A percentile compares a stretch with the other conserved stretches of the same genome.
Conservation (phyloP, 1,140 invertebrate species). For the Oncopeltus fasciatus region DNA sequence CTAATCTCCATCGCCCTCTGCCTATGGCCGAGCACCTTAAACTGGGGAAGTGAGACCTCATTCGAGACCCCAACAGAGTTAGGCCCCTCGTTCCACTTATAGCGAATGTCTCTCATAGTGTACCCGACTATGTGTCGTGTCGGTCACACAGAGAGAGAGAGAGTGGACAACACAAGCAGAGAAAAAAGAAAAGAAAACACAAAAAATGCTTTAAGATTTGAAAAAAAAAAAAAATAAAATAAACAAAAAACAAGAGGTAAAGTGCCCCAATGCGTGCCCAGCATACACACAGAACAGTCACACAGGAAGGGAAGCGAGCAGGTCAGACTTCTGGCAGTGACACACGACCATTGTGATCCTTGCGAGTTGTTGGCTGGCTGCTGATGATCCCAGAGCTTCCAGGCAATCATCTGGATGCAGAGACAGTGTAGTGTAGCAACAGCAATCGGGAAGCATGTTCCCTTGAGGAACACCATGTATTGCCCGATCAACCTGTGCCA, state of each 20-base stretch:
- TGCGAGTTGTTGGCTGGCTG: too few relatives aligned
- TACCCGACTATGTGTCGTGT: constrained; percentile 64
- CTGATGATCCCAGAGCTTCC: too few relatives aligned
- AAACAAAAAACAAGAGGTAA: too few relatives aligned
- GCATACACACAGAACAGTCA: constrained; percentile 8
- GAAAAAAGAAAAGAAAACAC: neutral
- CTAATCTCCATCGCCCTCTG: constrained; percentile 82
- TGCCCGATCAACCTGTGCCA: too few relatives aligned
- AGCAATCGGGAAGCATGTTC: too few relatives aligned
- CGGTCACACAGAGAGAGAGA: too few relatives aligned
- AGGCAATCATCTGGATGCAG: too few relatives aligned
- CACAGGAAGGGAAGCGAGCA: constrained; percentile 3
- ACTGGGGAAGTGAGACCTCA: constrained; percentile 86
- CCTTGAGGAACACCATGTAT: too few relatives aligned
- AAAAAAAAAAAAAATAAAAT: too few relatives aligned
- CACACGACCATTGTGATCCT: neutral
- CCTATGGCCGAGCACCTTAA: constrained; percentile 80
- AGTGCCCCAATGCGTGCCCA: constrained; percentile 8
- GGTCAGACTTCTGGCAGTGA: neutral
- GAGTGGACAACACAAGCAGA: neutral
- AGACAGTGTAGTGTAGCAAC: too few relatives aligned
- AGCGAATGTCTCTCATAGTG: constrained; percentile 91
- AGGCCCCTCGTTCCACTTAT: constrained; percentile 86
- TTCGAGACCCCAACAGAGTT: constrained; percentile 81
- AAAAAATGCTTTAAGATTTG: neutral